A percentile compares a stretch with the other conserved stretches of the same genome.
Conservation (phyloP, 2,888 invertebrate species). For the Hyalella azteca region DNA sequence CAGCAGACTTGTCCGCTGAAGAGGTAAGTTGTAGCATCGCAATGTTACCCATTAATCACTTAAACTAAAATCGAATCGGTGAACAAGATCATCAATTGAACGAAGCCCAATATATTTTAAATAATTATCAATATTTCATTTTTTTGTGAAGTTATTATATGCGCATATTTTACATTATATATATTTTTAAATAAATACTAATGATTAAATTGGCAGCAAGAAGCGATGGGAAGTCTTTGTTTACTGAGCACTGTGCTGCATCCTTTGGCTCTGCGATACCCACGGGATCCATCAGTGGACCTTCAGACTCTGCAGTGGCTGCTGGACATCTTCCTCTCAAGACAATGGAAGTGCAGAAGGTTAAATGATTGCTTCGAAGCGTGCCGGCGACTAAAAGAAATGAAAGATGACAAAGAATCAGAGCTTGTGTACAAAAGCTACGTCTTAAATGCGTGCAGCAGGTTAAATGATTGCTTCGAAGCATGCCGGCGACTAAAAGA, state of each 20-base stretch:
- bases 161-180: too few relatives aligned
- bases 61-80: background rate
- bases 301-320: constrained; percentile 44
- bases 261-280: constrained; percentile 38
- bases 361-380: background rate
- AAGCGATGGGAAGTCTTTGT: constrained; percentile 3
- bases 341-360: constrained; percentile 40
- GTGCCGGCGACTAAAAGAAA: background rate
- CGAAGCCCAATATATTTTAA: too few relatives aligned
- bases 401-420: background rate
- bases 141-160: too few relatives aligned
- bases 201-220: too few relatives aligned
- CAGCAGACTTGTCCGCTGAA: background rate
- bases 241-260: constrained; percentile 41
- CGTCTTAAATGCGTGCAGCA: background rate
- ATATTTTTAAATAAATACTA: too few relatives aligned
- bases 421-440: constrained; percentile 26
- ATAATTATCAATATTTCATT: too few relatives aligned
- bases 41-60: background rate
- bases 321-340: constrained; percentile 34
- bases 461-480: background rate
- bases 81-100: too few relatives aligned
- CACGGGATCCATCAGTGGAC: constrained; percentile 36
- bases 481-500: background rate
- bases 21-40: too few relatives aligned